Base-by-base conservation (phyloP, 2,797 vertebrate species). In the Lepilemur septentrionalis region DNA sequence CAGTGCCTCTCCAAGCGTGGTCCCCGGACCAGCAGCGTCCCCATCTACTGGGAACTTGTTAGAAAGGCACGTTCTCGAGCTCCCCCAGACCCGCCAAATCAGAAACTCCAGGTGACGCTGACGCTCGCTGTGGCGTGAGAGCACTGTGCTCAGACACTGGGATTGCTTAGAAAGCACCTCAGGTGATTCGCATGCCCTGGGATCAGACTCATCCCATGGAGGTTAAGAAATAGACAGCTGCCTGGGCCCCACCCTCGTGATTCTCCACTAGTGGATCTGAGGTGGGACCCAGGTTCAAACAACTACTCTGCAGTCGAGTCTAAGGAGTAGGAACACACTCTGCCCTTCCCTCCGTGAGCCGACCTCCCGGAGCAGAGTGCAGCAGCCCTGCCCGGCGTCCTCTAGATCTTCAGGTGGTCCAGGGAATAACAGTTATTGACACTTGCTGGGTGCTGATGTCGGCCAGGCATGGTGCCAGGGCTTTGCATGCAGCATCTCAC, bases 11-110 rank as follows among this genome's bases (percentile, higher is more conserved):
- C 22, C 12, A 70, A 57, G 30, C 17, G 1, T 0, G 5, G 50
- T 23, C 13, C 25, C 61, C 0, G 0, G 82, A n/a, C 35, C 59
- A 13, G 14, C 23, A 30, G 32, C 32, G 2, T 22, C 13, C 4
- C 20, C 20, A 48, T 22, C 18, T 8, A 3, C 0, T 0, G 41
- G 55, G 20, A 70, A 32, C n/a, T 2, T 10, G 75, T 4, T 2
- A 20, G 69, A 63, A 84, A 70, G 59, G 14, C 78, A 65, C 5
- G 5, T 65, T 38, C 69, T 3, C 2, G 4, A 46, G 20, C n/a
- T 73, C 43, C 6, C 32, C 52, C 30, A 22, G 12, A 32, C 11
- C 6, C 0, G 0, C 48, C 32, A 52, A 50, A 14, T 73, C 38
- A 55, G 75, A 57, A 41, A 48, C 25, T 35, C 61, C 25, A 38